A percentile compares a stretch with the other conserved stretches of the same genome.
Conservation (phyloP, 2,113 vertebrate genomes). For the Rhinichthys klamathensis region DNA sequence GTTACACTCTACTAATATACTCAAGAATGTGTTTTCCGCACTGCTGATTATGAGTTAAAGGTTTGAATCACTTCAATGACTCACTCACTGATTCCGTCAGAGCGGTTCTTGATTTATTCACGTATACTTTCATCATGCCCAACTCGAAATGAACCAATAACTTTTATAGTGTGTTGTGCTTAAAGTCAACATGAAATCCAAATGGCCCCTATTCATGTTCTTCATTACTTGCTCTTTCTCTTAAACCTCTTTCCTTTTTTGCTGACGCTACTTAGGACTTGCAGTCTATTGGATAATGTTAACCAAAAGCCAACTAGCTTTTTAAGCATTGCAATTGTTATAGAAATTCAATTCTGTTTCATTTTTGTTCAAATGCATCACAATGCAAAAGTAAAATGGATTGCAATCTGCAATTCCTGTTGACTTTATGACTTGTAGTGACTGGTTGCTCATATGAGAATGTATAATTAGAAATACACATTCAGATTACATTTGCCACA, state of each 20-base stretch:
- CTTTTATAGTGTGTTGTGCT: background rate
- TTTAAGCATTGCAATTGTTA: too few species aligned
- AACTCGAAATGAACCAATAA: background rate
- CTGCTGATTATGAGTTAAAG: background rate
- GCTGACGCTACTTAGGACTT: background rate
- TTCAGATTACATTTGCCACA: background rate
- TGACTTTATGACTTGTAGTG: background rate
- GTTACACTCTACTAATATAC: background rate
- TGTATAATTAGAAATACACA: background rate
- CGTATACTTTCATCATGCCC: background rate
- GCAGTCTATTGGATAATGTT: background rate
- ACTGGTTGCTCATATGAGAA: background rate
- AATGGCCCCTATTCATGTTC: background rate
- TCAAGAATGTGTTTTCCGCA: background rate
- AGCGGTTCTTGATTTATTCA: background rate
- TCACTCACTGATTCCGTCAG: background rate
- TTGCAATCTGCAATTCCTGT: background rate
- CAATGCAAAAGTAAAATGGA: background rate
- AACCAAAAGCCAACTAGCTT: too few species aligned
- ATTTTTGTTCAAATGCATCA: background rate
- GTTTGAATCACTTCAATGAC: background rate
- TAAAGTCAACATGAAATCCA: background rate
- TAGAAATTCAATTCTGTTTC: background rate
- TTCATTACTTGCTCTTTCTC: background rate
- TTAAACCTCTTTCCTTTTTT: background rate